Evolutionary conservation across 2,888 invertebrate genomes (phyloP).

Genomic region (Dugesia japonica): DNA sequence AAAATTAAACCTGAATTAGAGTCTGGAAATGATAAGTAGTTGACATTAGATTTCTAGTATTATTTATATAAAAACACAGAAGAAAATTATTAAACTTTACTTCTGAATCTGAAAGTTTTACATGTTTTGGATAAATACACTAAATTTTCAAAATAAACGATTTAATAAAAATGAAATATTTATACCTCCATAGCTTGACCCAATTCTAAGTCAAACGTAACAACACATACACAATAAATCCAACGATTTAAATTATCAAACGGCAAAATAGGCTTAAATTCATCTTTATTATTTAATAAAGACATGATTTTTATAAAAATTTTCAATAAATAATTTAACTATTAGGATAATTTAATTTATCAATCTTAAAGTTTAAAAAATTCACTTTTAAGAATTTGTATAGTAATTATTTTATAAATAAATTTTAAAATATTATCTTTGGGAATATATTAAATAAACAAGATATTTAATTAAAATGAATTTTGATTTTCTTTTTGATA

Average conservation of each 20-base stretch:
- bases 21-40: constrained; percentile 94
- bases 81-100: background rate
- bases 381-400: too few species aligned
- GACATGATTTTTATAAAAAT: background rate
- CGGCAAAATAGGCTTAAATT: constrained; percentile 40
- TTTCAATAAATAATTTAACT: too few species aligned
- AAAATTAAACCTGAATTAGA: constrained; percentile 61
- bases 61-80: background rate
- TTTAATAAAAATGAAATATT: background rate
- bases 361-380: too few species aligned
- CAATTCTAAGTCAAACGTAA: constrained; percentile 91
- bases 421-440: too few species aligned
- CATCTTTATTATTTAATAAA: background rate
- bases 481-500: too few species aligned
- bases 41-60: constrained; percentile 56
- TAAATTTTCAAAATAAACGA: constrained; percentile 37
- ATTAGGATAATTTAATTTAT: too few species aligned
- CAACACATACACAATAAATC: constrained; percentile 90
- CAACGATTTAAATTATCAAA: constrained; percentile 61
- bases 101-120: background rate
- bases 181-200: constrained; percentile 85
- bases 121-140: constrained; percentile 10
- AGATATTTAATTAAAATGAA: background rate
- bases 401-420: too few species aligned
- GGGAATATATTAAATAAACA: background rate